Percentiles rank a stretch among this genome's conserved stretches.
These are phyloP conservation scores for Limnothrissa miodon DNA, from an alignment of 2,113 vertebrate genomes.

Conservation along the genomic window DNA sequence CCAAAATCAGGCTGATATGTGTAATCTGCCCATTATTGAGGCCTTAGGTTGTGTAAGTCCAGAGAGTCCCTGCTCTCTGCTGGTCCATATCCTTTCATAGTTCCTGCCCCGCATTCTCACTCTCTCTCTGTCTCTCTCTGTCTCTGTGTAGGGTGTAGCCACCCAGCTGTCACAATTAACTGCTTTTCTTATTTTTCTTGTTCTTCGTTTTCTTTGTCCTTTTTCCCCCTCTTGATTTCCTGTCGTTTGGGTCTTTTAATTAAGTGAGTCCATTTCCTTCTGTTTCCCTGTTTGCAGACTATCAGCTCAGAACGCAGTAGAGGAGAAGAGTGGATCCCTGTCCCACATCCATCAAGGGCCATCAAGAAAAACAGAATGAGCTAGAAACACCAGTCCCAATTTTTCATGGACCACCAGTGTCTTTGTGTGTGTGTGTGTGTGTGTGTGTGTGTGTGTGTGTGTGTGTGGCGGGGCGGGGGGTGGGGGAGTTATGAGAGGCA, in stretches of 20 bases:
- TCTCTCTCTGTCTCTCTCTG: constrained; percentile 39
- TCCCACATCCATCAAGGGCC: background rate
- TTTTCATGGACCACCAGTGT: constrained; percentile 48
- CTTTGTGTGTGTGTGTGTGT: constrained; percentile 45
- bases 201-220: constrained; percentile 47
- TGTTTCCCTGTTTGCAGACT: constrained; percentile 69
- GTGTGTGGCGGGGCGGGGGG: constrained; percentile 28
- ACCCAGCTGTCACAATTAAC: constrained; percentile 61
- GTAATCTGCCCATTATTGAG: background rate
- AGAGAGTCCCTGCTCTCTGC: background rate
- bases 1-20: no score
- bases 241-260: constrained; percentile 60
- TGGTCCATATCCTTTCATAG: background rate
- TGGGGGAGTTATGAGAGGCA: no score
- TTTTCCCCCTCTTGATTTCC: constrained; percentile 53
- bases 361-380: background rate
- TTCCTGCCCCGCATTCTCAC: background rate
- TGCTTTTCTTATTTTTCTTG: constrained; percentile 35
- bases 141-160: constrained; percentile 54
- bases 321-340: constrained; percentile 30
- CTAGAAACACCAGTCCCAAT: constrained; percentile 60
- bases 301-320: constrained; percentile 78
- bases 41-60: background rate
- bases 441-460: constrained; percentile 54
- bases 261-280: constrained; percentile 61